Evolutionary conservation across 2,888 invertebrate genomes (phyloP).

Genomic region (Cremastinae sp.): DNA sequence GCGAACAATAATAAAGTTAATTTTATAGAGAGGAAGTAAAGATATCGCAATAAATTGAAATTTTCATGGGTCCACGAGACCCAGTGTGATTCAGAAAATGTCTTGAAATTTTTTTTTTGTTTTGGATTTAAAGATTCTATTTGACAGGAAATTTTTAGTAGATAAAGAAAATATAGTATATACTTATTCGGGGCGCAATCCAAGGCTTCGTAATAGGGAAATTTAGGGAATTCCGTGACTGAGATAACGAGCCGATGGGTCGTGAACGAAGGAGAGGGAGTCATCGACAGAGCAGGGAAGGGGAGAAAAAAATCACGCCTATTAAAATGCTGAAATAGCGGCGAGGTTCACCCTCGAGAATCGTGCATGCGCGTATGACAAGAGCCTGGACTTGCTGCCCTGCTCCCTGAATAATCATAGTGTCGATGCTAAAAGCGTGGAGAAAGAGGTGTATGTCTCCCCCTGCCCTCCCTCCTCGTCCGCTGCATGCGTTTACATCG

Average conservation of each 20-base stretch:
- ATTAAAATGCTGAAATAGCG: constrained; percentile 54
- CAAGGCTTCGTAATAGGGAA: too few relatives aligned
- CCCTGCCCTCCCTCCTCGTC: constrained; percentile 27
- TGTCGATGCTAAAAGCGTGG: constrained; percentile 61
- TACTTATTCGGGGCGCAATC: constrained; percentile 60
- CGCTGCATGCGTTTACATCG: background rate
- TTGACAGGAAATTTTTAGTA: too few relatives aligned
- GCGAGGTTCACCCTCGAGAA: background rate
- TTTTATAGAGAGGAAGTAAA: too few relatives aligned
- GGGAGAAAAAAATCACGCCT: constrained; percentile 49
- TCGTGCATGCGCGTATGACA: constrained; percentile 9
- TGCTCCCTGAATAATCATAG: constrained; percentile 63
- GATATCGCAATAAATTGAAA: too few relatives aligned
- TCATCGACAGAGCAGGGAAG: constrained; percentile 2
- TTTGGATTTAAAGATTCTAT: too few relatives aligned
- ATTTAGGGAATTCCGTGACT: background rate
- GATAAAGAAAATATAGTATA: too few relatives aligned
- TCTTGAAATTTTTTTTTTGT: too few relatives aligned
- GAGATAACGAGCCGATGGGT: background rate
- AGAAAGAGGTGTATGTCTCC: constrained; percentile 53
- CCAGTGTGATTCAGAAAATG: too few relatives aligned
- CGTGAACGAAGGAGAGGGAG: background rate
- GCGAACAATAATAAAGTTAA: too few relatives aligned
- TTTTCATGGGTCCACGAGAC: too few relatives aligned
- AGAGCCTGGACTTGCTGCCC: background rate